These are phyloP conservation scores for Thymelicus sylvestris DNA, from an alignment of 2,888 invertebrate species.

Conservation along the genomic window DNA sequence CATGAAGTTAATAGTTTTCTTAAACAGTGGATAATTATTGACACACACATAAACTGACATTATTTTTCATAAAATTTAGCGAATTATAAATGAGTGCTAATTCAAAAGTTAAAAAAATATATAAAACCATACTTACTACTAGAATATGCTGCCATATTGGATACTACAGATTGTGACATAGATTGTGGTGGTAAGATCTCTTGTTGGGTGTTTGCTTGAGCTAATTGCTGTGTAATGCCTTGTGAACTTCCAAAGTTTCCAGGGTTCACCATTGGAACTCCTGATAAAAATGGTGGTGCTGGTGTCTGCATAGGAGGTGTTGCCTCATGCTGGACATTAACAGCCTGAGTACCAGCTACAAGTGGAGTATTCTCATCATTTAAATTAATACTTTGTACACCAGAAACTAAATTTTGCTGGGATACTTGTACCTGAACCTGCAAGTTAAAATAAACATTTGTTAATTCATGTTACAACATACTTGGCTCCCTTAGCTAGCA, in stretches of 20 bases:
- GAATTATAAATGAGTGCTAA: too few relatives aligned
- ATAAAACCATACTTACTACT: constrained; percentile 69
- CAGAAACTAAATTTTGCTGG: constrained; percentile 57
- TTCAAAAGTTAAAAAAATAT: too few relatives aligned
- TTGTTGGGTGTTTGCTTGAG: constrained; percentile 45
- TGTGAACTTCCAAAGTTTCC: constrained; percentile 46
- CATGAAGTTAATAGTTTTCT: too few relatives aligned
- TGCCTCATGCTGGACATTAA: constrained; percentile 51
- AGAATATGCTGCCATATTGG: constrained; percentile 77
- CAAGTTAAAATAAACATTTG: constrained; percentile 42
- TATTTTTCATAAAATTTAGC: too few relatives aligned
- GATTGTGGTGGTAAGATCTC: constrained; percentile 54
- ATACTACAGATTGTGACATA: constrained; percentile 72
- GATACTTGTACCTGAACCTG: constrained; percentile 55
- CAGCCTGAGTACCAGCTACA: constrained; percentile 52
- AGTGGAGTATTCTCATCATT: constrained; percentile 64
- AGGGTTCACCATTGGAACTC: constrained; percentile 82
- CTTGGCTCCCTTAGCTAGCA: too few relatives aligned
- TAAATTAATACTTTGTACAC: constrained; percentile 62
- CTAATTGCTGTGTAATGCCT: constrained; percentile 46
- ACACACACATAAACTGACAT: too few relatives aligned
- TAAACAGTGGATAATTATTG: too few relatives aligned
- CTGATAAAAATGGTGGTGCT: constrained; percentile 78
- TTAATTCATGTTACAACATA: too few relatives aligned
- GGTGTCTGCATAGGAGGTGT: constrained; percentile 48